Evolutionary conservation across 2,797 vertebrate species (phyloP).

Genomic region (Gymnothorax javanicus): DNA sequence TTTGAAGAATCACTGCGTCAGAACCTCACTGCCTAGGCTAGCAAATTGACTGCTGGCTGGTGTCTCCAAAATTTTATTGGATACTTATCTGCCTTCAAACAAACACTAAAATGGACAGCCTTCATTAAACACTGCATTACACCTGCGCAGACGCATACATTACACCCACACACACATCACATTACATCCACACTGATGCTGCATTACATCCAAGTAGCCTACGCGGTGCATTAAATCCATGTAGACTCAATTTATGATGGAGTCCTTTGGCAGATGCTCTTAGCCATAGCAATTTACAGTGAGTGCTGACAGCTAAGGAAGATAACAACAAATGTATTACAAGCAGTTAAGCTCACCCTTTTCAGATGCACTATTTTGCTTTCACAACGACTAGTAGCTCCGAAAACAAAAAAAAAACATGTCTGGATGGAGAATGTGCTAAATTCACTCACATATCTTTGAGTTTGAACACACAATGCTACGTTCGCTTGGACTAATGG

Average conservation of each 20-base stretch:
- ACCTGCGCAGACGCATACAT: too few relatives aligned
- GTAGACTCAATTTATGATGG: neutral
- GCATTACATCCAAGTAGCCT: neutral
- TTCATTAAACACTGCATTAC: too few relatives aligned
- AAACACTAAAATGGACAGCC: too few relatives aligned
- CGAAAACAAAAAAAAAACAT: too few relatives aligned
- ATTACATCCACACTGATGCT: neutral
- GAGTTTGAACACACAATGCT: neutral
- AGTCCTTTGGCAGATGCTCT: neutral
- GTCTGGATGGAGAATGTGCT: too few relatives aligned
- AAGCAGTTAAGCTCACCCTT: neutral
- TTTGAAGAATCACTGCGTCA: too few relatives aligned
- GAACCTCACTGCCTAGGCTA: too few relatives aligned
- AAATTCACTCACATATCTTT: too few relatives aligned
- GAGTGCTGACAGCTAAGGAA: neutral
- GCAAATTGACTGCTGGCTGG: too few relatives aligned
- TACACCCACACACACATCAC: neutral
- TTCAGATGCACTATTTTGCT: neutral
- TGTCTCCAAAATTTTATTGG: too few relatives aligned
- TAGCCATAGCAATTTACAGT: neutral
- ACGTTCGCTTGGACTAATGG: neutral
- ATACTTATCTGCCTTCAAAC: too few relatives aligned
- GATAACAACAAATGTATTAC: neutral
- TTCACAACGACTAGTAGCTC: too few relatives aligned
- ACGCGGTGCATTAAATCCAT: neutral